Conservation (phyloP, 2,888 invertebrate genomes). For the Papilio protenor region DNA sequence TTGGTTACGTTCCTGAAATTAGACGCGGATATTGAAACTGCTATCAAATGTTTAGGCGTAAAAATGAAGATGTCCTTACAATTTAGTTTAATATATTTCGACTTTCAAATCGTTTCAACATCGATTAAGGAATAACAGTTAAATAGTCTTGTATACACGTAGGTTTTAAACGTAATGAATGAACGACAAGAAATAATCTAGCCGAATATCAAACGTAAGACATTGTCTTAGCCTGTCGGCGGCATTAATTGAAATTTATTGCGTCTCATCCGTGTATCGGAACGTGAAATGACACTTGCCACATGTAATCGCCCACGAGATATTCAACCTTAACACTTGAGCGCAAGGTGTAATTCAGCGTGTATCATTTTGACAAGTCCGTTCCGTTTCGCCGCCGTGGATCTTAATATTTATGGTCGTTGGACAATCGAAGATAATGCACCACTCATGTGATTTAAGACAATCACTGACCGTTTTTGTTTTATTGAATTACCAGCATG, state of each 20-base stretch:
- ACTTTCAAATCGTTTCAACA: no score
- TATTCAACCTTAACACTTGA: constrained; percentile 52
- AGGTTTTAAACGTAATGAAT: constrained; percentile 47
- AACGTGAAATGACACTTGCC: constrained; percentile 65
- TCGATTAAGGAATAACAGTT: not conserved
- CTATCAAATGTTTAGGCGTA: no score
- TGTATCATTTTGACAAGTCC: constrained; percentile 51
- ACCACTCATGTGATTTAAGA: constrained; percentile 79
- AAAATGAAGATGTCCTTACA: no score
- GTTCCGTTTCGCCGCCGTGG: constrained; percentile 59
- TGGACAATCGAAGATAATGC: constrained; percentile 81
- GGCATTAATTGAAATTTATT: constrained; percentile 83
- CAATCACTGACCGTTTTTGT: constrained; percentile 74
- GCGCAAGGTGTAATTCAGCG: constrained; percentile 52
- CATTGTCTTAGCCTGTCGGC: constrained; percentile 75
- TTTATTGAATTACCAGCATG: constrained; percentile 73
- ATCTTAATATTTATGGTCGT: constrained; percentile 68
- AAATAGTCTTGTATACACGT: not conserved
- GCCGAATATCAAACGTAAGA: constrained; percentile 74
- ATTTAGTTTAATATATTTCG: no score
- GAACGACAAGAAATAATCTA: constrained; percentile 56
- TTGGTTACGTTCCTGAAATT: no score
- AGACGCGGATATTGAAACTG: no score
- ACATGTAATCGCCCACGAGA: constrained; percentile 48
- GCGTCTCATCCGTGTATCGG: constrained; percentile 67